Evolutionary conservation across 2,888 invertebrate species (phyloP).

Genomic region (Dolichomitus sp.): DNA sequence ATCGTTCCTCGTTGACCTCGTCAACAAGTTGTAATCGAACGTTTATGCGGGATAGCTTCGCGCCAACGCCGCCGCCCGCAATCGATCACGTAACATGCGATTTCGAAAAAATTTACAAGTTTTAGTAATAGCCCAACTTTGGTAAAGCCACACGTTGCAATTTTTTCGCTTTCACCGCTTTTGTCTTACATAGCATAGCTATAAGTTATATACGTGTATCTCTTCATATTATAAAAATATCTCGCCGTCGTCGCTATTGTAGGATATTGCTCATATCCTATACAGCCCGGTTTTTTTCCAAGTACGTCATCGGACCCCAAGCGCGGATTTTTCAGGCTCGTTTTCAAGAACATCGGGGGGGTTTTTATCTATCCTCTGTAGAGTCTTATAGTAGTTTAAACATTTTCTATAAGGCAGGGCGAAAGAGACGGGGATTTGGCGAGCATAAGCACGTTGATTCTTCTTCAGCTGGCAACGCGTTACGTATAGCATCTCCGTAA

Average conservation of each 20-base stretch:
- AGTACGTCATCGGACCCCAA: too few relatives aligned
- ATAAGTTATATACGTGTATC: neutral
- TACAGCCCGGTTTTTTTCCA: too few relatives aligned
- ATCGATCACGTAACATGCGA: slow-evolving; percentile 2
- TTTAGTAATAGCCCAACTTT: slow-evolving; percentile 1
- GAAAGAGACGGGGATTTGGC: too few relatives aligned
- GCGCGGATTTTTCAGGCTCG: too few relatives aligned
- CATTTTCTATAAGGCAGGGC: too few relatives aligned
- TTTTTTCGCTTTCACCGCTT: slow-evolving; percentile 6
- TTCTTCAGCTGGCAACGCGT: slow-evolving; percentile 16
- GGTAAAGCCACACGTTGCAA: neutral
- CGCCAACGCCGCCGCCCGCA: neutral
- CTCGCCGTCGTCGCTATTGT: too few relatives aligned
- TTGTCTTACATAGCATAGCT: neutral
- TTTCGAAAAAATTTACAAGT: neutral
- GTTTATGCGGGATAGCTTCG: neutral
- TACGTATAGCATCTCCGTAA: neutral
- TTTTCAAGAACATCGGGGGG: too few relatives aligned
- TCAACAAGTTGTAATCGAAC: neutral
- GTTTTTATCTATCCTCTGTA: too few relatives aligned
- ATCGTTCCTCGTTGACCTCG: slow-evolving; percentile 48
- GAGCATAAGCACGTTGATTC: slow-evolving; percentile 2
- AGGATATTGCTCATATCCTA: too few relatives aligned
- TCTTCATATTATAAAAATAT: too few relatives aligned
- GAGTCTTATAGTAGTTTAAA: too few relatives aligned